Percentiles rank a stretch among this genome's conserved stretches.
Conservation (phyloP, 2,113 vertebrate species). For the Nycticryphes semicollaris region DNA sequence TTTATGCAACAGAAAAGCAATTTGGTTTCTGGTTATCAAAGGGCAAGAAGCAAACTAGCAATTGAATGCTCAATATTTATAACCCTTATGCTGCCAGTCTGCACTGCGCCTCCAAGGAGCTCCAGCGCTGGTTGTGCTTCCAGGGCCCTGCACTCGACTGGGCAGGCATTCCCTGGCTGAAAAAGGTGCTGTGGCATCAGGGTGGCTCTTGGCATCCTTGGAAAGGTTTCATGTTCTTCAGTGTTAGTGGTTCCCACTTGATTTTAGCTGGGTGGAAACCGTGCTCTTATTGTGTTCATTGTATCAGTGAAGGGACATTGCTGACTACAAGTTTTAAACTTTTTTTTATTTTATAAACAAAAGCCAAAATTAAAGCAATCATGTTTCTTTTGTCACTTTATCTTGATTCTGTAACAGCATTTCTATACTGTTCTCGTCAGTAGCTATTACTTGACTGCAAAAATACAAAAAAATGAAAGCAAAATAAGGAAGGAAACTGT, state of each 20-base stretch:
- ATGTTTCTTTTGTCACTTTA: background rate
- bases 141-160: fast-evolving
- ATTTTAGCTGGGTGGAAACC: background rate
- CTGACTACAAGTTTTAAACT: background rate
- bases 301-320: background rate
- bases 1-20: constrained; percentile 83
- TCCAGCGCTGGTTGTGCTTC: background rate
- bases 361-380: background rate
- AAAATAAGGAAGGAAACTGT: background rate
- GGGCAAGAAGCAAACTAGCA: constrained; percentile 72
- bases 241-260: too few relatives aligned
- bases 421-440: background rate
- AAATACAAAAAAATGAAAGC: background rate
- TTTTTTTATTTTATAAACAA: background rate
- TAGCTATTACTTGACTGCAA: background rate
- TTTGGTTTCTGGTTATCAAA: constrained; percentile 80
- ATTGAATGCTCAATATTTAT: constrained; percentile 71
- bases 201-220: background rate
- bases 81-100: constrained; percentile 37
- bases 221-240: background rate
- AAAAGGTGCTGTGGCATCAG: background rate
- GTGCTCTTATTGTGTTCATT: background rate
- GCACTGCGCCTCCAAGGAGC: background rate
- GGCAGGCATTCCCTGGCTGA: fast-evolving
- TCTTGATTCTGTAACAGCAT: background rate